Evolutionary conservation across 2,888 invertebrate genomes (phyloP), one percentile per base, ranked within the genome.

Genomic region (Zaprionus bogoriensis): DNA sequence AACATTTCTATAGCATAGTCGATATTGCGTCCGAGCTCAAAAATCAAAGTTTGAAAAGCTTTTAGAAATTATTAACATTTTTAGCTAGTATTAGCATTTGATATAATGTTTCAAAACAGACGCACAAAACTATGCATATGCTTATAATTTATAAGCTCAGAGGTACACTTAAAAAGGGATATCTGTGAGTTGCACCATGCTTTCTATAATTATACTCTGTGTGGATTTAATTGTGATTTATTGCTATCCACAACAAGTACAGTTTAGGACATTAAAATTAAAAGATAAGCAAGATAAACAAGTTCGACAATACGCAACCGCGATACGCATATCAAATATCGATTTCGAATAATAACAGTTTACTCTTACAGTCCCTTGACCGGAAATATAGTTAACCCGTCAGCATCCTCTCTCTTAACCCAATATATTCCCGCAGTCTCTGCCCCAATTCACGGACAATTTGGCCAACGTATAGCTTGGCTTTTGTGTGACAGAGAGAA

Each of bases 381-480:
- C 75, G 74, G 76, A 87, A 84, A 80, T 87, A 87, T 88, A 88
- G 87, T 87, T 87, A 81, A 78, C 87, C 65, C 62, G 12, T 17
- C 30, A 27, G 10, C 41, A n/a, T 19, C 19, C 17, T 19, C 7
- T 19, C 23, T 0, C 4, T 17, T 27, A 10, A 30, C 48, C 25
- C 28, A 45, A 6, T 12, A 7, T 17, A 9, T 9, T 22, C 22
- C 28, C 46, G 28, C 45, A 41, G 32, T 44, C 50, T 3, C 22
- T 28, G 50, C 48, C 54, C 38, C 39, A 28, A 72, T 77, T 74
- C 77, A 81, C 67, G 72, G 81, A 71, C 73, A 82, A 74, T 79
- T 79, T 78, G 62, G 44, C 68, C 76, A 64, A 85, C 73, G 78
- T 84, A 85, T 82, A 85, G 86, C 78, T 74, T 69, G 73, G 65